Percentiles rank a stretch among this genome's conserved stretches.
Evolutionary conservation across 2,888 invertebrate species (phyloP).

Genomic region (Megalurothrips usitatus): DNA sequence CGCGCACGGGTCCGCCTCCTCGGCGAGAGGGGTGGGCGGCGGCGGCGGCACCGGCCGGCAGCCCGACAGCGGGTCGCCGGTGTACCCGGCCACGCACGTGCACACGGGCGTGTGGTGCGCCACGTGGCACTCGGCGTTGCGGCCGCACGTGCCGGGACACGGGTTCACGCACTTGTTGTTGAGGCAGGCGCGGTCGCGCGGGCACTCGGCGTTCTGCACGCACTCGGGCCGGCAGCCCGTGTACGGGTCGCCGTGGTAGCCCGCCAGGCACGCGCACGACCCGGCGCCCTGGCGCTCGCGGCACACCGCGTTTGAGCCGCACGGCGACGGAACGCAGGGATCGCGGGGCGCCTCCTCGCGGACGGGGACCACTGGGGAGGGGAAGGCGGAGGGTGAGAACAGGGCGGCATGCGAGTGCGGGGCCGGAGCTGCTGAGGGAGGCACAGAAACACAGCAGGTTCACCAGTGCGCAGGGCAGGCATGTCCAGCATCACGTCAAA

Average conservation of each 20-base stretch:
- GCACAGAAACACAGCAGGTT: background rate
- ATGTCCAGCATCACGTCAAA: background rate
- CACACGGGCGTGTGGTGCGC: constrained; percentile 78
- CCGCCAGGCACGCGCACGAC: constrained; percentile 68
- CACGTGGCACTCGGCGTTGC: constrained; percentile 75
- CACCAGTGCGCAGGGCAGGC: background rate
- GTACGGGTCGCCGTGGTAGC: constrained; percentile 73
- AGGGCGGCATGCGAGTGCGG: background rate
- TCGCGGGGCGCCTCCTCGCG: constrained; percentile 43
- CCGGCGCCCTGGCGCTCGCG: constrained; percentile 67
- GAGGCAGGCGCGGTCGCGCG: constrained; percentile 64
- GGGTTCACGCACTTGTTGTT: constrained; percentile 75
- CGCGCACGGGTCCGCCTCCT: constrained; percentile 40
- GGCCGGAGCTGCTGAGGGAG: background rate
- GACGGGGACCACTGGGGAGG: constrained; percentile 3
- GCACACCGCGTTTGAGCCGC: constrained; percentile 74
- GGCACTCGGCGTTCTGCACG: constrained; percentile 70
- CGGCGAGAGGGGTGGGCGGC: constrained; percentile 32
- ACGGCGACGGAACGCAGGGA: constrained; percentile 73
- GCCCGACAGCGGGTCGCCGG: constrained; percentile 73
- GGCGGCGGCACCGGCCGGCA: constrained; percentile 67
- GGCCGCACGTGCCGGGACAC: constrained; percentile 72
- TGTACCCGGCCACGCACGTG: constrained; percentile 65
- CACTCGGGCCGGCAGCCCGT: constrained; percentile 74
- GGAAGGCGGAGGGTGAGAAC: background rate